A percentile compares a stretch with the other conserved stretches of the same genome.
Conservation (phyloP, 2,113 vertebrate genomes). For the Tragelaphus scriptus region DNA sequence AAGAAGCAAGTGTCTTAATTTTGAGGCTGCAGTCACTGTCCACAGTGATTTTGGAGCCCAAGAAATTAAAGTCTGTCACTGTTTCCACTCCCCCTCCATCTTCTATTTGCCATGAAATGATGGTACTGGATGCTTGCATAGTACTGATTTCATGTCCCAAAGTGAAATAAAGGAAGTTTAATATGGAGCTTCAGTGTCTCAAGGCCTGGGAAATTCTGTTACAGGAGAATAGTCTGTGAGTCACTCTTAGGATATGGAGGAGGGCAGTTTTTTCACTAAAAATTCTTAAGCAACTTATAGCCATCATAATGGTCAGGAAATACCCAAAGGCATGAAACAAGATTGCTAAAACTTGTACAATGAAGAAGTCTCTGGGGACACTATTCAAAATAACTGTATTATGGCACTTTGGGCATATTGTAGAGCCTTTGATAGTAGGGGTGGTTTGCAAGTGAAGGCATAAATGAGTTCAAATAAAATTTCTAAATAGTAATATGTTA, state of each 20-base stretch:
- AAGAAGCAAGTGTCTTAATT: background rate
- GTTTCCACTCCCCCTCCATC: background rate
- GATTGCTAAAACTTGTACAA: background rate
- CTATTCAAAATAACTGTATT: too few relatives aligned
- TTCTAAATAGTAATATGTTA: background rate
- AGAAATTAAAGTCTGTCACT: background rate
- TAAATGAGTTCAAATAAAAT: background rate
- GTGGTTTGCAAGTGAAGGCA: background rate
- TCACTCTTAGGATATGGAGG: too few relatives aligned
- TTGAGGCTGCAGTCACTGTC: background rate
- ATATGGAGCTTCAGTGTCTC: background rate
- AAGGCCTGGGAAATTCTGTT: background rate
- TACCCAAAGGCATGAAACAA: background rate
- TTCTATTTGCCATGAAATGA: background rate
- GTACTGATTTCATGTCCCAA: background rate
- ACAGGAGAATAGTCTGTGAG: too few relatives aligned
- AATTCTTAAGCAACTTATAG: background rate
- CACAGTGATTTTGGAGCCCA: background rate
- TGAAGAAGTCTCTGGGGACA: background rate
- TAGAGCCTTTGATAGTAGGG: fast-evolving
- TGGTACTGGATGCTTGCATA: background rate
- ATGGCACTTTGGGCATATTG: background rate
- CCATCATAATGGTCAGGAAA: background rate
- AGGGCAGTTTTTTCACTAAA: background rate
- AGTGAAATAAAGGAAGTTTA: background rate